phyloP scores from a whole-genome alignment of 2,888 invertebrate species.

The Antheraea yamamai region DNA sequence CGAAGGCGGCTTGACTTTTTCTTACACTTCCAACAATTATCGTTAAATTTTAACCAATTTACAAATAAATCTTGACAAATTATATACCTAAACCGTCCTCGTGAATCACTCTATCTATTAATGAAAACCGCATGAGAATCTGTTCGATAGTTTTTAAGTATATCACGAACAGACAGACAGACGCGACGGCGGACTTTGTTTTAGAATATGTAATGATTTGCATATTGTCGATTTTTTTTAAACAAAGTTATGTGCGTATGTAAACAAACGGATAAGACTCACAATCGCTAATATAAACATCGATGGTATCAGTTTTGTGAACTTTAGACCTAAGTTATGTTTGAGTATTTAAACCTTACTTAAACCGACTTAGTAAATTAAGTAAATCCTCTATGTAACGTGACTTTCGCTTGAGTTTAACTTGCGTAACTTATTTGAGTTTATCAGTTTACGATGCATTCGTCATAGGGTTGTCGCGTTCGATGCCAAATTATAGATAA shows the following conservation, averaged over 20 bases:
- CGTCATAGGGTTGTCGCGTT: neutral
- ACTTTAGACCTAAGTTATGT: slow-evolving; percentile 10
- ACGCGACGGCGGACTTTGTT: no score
- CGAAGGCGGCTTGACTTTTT: no score
- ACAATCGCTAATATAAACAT: neutral
- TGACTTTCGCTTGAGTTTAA: slow-evolving; percentile 4
- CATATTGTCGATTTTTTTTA: neutral
- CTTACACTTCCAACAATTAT: no score
- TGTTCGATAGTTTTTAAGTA: no score
- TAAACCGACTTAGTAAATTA: slow-evolving; percentile 6
- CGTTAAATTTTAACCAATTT: no score
- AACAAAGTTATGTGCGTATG: neutral
- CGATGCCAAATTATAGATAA: neutral
- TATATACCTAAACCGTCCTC: no score
- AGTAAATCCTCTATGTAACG: slow-evolving; percentile 1
- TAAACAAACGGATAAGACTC: neutral
- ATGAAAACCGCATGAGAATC: no score
- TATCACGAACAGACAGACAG: no score
- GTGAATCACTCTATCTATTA: no score
- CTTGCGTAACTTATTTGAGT: slow-evolving; percentile 9
- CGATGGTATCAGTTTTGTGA: neutral
- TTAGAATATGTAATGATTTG: no score
- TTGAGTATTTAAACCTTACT: slow-evolving; percentile 14
- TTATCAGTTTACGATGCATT: slow-evolving; percentile 7
- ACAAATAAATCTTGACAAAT: no score